These are phyloP conservation scores for Drosophila heteroneura DNA, from an alignment of 2,888 invertebrate species.

Conservation along the genomic window DNA sequence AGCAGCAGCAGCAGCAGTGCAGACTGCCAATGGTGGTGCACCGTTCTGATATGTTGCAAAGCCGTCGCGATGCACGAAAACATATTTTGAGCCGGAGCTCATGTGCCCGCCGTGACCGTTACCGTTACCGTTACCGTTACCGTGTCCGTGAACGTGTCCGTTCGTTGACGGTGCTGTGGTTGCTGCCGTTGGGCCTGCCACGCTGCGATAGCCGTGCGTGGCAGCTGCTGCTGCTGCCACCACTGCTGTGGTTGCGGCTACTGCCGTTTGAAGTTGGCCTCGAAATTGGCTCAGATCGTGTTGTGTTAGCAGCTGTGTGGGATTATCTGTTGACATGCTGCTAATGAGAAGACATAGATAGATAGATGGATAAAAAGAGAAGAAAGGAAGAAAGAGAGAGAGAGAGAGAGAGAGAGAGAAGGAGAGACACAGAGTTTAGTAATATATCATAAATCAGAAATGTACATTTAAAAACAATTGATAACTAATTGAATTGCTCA, in stretches of 20 bases:
- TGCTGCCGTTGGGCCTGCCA: slow-evolving; percentile 55
- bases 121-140: slow-evolving; percentile 3
- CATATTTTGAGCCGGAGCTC: slow-evolving; percentile 82
- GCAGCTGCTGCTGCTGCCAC: slow-evolving; percentile 57
- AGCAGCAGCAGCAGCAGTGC: slow-evolving; percentile 11
- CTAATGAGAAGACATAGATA: neutral
- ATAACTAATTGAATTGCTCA: neutral
- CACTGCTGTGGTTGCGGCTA: slow-evolving; percentile 49
- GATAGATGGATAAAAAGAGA: neutral
- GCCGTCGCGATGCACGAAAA: slow-evolving; percentile 82
- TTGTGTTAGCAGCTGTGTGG: slow-evolving; percentile 80
- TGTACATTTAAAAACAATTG: neutral
- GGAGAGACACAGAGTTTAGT: neutral
- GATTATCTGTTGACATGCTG: slow-evolving; percentile 85
- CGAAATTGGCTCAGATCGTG: slow-evolving; percentile 80
- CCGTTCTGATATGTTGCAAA: slow-evolving; percentile 58
- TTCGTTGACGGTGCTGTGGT: slow-evolving; percentile 25
- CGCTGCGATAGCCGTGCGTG: slow-evolving; percentile 63
- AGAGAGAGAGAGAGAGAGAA: neutral
- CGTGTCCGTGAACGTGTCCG: slow-evolving; percentile 40
- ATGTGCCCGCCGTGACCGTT: slow-evolving; percentile 50
- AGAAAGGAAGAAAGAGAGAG: neutral
- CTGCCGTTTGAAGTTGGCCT: slow-evolving; percentile 73
- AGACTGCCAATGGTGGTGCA: slow-evolving; percentile 30
- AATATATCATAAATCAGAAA: neutral